Evolutionary conservation across 1,140 invertebrate species (phyloP).

Genomic region (Lordiphosa stackelbergi): DNA sequence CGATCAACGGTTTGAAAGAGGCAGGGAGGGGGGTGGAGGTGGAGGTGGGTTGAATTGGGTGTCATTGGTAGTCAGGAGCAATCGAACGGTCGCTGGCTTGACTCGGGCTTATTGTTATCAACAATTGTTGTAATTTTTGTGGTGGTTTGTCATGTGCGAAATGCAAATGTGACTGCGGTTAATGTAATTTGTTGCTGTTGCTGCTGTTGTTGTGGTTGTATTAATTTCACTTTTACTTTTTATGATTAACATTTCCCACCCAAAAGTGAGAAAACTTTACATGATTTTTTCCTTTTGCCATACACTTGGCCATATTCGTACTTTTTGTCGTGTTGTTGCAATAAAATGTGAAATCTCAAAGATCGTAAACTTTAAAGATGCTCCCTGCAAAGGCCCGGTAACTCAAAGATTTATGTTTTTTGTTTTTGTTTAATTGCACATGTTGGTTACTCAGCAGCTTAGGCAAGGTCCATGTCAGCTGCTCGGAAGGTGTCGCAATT

Average conservation of each 20-base stretch:
- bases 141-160: constrained; percentile 50
- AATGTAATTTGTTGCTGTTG: constrained; percentile 46
- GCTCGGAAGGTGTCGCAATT: constrained; percentile 52
- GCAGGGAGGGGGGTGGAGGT: neutral
- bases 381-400: constrained; percentile 15
- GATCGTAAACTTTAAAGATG: constrained; percentile 65
- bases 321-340: constrained; percentile 32
- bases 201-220: constrained; percentile 33
- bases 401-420: constrained; percentile 29
- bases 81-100: constrained; percentile 30
- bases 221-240: constrained; percentile 75
- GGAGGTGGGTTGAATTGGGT: constrained; percentile 8
- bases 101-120: constrained; percentile 47
- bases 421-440: constrained; percentile 57
- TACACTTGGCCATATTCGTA: constrained; percentile 51
- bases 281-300: constrained; percentile 40
- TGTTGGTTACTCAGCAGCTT: constrained; percentile 49
- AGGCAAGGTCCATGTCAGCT: constrained; percentile 11
- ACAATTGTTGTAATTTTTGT: constrained; percentile 33
- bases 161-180: constrained; percentile 62
- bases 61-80: constrained; percentile 52
- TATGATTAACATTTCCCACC: constrained; percentile 73
- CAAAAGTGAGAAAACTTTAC: constrained; percentile 66
- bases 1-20: constrained; percentile 9
- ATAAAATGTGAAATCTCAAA: constrained; percentile 69